Percentiles rank a stretch among this genome's conserved stretches.
phyloP scores from a whole-genome alignment of 2,113 vertebrate genomes.

The Phocoena phocoena region DNA sequence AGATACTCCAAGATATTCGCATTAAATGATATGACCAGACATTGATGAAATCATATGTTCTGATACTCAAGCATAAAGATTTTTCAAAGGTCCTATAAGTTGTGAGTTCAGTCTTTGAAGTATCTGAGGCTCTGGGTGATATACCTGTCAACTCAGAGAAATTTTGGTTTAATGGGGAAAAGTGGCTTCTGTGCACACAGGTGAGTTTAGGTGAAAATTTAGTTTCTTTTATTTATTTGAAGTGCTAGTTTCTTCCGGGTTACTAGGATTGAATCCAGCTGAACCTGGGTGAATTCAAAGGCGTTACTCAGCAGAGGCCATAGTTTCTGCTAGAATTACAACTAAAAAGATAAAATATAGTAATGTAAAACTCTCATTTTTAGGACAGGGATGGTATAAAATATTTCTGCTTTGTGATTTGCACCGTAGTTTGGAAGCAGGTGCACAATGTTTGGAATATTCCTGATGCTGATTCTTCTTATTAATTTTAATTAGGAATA shows the following conservation, averaged over 20 bases:
- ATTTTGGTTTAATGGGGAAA: background rate
- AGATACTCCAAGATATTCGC: background rate
- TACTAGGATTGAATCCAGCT: background rate
- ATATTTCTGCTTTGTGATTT: background rate
- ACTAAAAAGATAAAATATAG: background rate
- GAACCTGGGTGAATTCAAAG: constrained; percentile 3
- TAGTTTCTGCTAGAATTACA: constrained; percentile 8
- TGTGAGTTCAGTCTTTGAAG: constrained; percentile 29
- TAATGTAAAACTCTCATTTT: background rate
- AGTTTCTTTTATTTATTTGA: constrained; percentile 35
- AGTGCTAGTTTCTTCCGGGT: background rate
- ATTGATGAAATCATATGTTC: background rate
- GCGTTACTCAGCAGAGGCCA: background rate
- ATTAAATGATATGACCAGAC: background rate
- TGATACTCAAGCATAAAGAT: background rate
- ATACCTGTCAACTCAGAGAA: background rate
- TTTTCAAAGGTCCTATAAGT: background rate
- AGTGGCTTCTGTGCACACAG: background rate
- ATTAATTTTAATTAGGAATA: background rate
- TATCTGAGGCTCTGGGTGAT: background rate
- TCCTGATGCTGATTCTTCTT: background rate
- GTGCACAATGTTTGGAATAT: background rate
- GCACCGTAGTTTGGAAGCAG: background rate
- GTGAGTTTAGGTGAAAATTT: constrained; percentile 11
- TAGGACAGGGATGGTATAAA: background rate